Evolutionary conservation across 2,797 vertebrate species (phyloP), one percentile per base, ranked within the genome.

Genomic region (Eulemur albifrons): DNA sequence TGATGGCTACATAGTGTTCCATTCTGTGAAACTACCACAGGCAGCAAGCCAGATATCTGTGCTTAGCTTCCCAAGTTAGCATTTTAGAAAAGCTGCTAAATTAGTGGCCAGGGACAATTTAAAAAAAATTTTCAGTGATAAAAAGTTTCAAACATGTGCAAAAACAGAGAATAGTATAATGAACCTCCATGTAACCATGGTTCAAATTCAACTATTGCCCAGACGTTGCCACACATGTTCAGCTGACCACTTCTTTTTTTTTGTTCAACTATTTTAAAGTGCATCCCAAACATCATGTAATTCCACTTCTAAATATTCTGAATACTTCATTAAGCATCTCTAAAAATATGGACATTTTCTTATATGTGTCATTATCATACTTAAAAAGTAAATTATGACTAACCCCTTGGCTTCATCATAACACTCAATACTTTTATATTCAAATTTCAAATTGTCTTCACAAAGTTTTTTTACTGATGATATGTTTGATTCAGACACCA

Each of bases 401-500:
- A 92, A 76, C 4, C 45, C 20, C 23, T 48, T 73, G 63, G 52
- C 59, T 93, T 94, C 32, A 77, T 40, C 27, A 40, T 30, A 88
- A 93, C 61, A 83, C 4, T 90, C 65, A 59, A 70, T 43, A 81
- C 30, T 93, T 92, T 94, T 61, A 89, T 30, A 90, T 80, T 92
- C 82, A 93, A 91, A 93, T 94, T 93, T 40, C 38, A 86, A 90
- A 95, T 38, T 27, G 61, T 73, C 67, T 82, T 73, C 48, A 72
- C 81, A 88, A 75, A 43, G 13, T 73, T 86, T 76, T 70, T 76
- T 50, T 48, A 72, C 1, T 70, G 11, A 48, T 88, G 38, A 38
- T 30, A 80, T 83, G 43, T 45, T 93, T 86, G 80, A 90, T 70
- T 75, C 67, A 85, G 32, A 88, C 35, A 57, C 43, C n/a, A 92